phyloP scores from a whole-genome alignment of 2,113 vertebrate species.

The Notarius lentiginosus region DNA sequence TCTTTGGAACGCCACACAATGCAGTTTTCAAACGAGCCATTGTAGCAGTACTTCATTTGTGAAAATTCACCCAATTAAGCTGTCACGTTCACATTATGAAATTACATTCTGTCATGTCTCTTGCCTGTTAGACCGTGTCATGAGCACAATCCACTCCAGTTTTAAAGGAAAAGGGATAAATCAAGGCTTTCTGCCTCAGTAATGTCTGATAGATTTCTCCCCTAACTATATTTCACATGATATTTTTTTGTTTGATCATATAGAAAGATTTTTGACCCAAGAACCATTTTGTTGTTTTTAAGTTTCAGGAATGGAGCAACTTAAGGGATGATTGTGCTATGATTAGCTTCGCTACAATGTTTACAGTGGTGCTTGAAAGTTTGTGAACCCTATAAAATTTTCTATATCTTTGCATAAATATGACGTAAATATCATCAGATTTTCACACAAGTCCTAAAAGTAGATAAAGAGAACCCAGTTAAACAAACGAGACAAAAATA shows the following conservation, averaged over 20 bases:
- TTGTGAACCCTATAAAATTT: no score
- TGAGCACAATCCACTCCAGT: constrained; percentile 43
- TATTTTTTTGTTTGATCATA: constrained; percentile 19
- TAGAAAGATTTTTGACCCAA: neutral
- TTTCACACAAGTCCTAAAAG: no score
- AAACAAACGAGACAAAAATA: no score
- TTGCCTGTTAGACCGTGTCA: constrained; percentile 45
- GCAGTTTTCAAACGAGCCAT: constrained; percentile 47
- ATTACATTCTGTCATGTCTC: constrained; percentile 56
- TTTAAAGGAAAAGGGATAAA: constrained; percentile 46
- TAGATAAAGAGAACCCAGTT: no score
- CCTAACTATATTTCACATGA: constrained; percentile 36
- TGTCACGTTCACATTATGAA: constrained; percentile 59
- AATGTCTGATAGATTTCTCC: constrained; percentile 36
- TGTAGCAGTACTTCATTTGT: constrained; percentile 58
- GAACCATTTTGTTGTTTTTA: constrained; percentile 21
- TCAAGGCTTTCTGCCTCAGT: constrained; percentile 54
- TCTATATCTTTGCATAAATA: no score
- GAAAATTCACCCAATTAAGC: constrained; percentile 57
- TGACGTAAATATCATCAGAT: no score
- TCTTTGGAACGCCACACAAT: constrained; percentile 32
- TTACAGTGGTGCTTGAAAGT: no score
- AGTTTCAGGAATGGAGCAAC: neutral
- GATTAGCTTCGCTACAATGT: neutral
- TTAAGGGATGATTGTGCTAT: neutral